phyloP scores from a whole-genome alignment of 2,888 invertebrate species.

The Ichneumoninae sp. region DNA sequence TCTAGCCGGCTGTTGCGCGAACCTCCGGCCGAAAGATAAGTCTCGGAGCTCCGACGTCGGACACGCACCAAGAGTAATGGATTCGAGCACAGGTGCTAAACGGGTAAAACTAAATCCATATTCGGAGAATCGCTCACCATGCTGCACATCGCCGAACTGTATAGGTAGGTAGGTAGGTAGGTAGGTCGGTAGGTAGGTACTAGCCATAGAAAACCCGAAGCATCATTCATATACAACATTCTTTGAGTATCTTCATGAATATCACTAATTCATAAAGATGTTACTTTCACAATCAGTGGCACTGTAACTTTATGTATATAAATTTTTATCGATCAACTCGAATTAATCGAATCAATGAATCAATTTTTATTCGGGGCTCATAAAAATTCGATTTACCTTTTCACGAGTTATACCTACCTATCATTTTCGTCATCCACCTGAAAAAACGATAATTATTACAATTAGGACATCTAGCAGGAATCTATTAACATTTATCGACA shows the following conservation, averaged over 20 bases:
- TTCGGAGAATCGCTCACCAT: slow-evolving; percentile 41
- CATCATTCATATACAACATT: background rate
- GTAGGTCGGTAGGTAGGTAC: background rate
- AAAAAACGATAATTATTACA: too few relatives aligned
- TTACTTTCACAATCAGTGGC: background rate
- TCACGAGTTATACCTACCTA: too few relatives aligned
- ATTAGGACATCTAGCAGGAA: background rate
- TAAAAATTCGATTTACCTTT: too few relatives aligned
- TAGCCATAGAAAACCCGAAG: background rate
- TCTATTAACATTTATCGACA: background rate
- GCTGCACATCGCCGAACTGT: slow-evolving; percentile 1
- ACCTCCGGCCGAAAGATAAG: slow-evolving; percentile 42
- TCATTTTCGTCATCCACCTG: too few relatives aligned
- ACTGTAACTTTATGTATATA: background rate
- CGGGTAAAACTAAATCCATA: slow-evolving; percentile 44
- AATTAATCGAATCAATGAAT: background rate
- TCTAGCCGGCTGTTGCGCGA: slow-evolving; percentile 26
- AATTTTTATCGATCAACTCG: background rate
- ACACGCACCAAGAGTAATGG: slow-evolving; percentile 34
- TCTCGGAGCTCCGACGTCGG: slow-evolving; percentile 10
- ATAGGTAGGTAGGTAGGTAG: background rate
- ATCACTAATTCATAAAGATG: background rate
- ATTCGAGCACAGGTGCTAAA: slow-evolving; percentile 48
- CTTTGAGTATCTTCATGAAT: background rate
- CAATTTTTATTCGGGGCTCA: too few relatives aligned